A percentile compares a stretch with the other conserved stretches of the same genome.
These are phyloP conservation scores for Mormyrops attenuatus DNA, from an alignment of 2,797 vertebrate species.

Conservation along the genomic window DNA sequence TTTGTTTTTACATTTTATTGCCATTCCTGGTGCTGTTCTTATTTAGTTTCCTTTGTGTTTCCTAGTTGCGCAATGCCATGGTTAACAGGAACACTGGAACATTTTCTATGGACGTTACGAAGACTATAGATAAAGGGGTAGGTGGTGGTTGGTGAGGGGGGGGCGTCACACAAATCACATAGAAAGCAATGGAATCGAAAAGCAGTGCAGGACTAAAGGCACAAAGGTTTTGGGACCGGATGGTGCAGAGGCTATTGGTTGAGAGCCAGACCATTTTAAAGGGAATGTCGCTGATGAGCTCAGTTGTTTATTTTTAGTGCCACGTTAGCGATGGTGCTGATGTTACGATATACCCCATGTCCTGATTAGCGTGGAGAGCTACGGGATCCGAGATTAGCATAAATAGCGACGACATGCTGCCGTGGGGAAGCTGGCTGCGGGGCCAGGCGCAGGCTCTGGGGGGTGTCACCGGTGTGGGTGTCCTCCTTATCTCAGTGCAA, in stretches of 20 bases:
- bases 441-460: conserved; percentile 39
- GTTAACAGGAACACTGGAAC: conserved; percentile 93
- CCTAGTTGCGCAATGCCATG: conserved; percentile 93
- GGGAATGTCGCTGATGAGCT: conserved; percentile 28
- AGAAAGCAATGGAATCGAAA: not conserved
- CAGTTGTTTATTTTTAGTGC: conserved; percentile 45
- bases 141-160: conserved; percentile 36
- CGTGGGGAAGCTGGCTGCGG: not conserved
- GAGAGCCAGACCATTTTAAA: not conserved
- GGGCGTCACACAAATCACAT: not conserved
- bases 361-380: not conserved
- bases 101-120: conserved; percentile 97
- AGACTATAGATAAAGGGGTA: conserved; percentile 98
- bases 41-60: conserved; percentile 33
- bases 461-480: not conserved
- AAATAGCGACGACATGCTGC: not conserved
- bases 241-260: not conserved
- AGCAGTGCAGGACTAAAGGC: not conserved
- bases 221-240: not conserved
- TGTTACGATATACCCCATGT: not conserved
- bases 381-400: conserved; percentile 27
- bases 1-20: not conserved
- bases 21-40: not conserved
- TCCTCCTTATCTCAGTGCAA: conserved; percentile 56
- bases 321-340: conserved; percentile 22